These are phyloP conservation scores for Brachionus rubens DNA, from an alignment of 1,140 invertebrate genomes.

Conservation along the genomic window DNA sequence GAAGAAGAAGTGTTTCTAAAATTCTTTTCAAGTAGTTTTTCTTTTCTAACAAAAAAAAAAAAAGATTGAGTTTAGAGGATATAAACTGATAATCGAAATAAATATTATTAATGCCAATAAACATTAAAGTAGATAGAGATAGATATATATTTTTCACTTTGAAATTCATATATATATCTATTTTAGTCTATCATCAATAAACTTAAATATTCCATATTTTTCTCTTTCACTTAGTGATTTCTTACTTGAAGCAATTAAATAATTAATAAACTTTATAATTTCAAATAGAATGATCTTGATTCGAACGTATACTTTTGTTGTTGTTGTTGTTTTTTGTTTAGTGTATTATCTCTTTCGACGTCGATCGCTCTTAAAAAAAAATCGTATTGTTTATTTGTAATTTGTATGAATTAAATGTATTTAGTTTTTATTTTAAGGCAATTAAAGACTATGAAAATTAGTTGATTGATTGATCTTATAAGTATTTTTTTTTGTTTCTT, in stretches of 20 bases:
- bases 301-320: background rate
- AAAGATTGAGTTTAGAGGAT: slow-evolving; percentile 26
- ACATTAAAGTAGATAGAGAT: slow-evolving; percentile 37
- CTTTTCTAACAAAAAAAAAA: background rate
- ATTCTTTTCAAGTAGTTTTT: slow-evolving; percentile 26
- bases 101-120: slow-evolving; percentile 43
- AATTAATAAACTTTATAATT: slow-evolving; percentile 40
- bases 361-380: background rate
- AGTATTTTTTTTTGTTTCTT: slow-evolving; percentile 8
- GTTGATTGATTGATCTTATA: slow-evolving; percentile 44
- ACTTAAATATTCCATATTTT: slow-evolving; percentile 35
- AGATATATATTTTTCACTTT: slow-evolving; percentile 27
- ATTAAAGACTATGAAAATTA: slow-evolving; percentile 44
- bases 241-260: slow-evolving; percentile 45
- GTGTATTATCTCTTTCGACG: background rate
- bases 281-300: slow-evolving; percentile 28
- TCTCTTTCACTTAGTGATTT: slow-evolving; percentile 38
- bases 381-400: slow-evolving; percentile 42
- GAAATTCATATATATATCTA: background rate
- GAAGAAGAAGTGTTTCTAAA: slow-evolving; percentile 39
- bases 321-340: too few relatives aligned
- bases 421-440: slow-evolving; percentile 40
- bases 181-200: slow-evolving; percentile 34
- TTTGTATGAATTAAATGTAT: slow-evolving; percentile 30
- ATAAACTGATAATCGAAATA: slow-evolving; percentile 43